These are phyloP conservation scores for Aegotheles bennettii DNA, from an alignment of 2,113 vertebrate genomes.

Conservation along the genomic window DNA sequence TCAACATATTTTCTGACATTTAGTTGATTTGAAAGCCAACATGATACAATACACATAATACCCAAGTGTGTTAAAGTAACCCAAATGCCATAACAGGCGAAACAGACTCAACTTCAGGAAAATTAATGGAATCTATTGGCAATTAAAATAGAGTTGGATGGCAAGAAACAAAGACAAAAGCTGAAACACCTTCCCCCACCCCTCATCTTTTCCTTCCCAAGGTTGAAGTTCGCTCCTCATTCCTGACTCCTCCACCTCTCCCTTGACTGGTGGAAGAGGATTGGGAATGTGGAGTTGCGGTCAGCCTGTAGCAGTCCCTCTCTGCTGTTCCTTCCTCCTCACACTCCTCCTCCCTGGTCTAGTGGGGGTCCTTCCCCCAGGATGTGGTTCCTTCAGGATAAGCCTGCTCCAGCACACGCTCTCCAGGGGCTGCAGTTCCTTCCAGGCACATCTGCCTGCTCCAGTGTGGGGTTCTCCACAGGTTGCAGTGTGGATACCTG, in stretches of 20 bases:
- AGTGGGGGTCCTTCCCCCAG: background rate
- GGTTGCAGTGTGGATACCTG: background rate
- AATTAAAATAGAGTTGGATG: background rate
- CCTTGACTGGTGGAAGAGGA: background rate
- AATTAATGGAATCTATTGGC: background rate
- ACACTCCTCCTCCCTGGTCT: background rate
- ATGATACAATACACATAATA: background rate
- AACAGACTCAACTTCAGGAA: background rate
- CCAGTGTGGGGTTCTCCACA: background rate
- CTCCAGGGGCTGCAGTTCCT: background rate
- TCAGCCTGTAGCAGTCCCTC: background rate
- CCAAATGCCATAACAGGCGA: background rate
- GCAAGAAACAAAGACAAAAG: background rate
- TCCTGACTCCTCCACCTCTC: background rate
- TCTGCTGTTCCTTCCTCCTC: background rate
- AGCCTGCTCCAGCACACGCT: background rate
- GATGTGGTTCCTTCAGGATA: background rate
- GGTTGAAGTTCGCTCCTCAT: background rate
- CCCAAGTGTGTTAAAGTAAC: background rate
- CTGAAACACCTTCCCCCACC: background rate
- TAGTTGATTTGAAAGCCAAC: background rate
- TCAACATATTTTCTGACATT: background rate
- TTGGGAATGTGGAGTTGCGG: accelerated
- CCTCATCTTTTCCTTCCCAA: background rate
- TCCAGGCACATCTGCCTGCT: background rate